phyloP scores from a whole-genome alignment of 2,888 invertebrate genomes.

The Punctoribates punctum region DNA sequence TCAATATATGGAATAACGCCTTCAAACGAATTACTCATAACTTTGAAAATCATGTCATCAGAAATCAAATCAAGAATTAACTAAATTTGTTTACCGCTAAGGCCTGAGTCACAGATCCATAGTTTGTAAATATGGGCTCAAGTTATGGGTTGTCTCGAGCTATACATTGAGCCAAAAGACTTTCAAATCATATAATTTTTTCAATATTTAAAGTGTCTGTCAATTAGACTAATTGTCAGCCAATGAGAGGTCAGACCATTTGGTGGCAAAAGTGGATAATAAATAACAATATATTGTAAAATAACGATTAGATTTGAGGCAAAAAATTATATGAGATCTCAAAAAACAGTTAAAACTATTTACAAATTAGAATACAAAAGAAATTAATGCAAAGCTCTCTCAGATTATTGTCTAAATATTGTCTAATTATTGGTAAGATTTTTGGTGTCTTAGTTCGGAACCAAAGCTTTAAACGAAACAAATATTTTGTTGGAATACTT shows the following conservation, averaged over 20 bases:
- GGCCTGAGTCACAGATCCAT: slow-evolving; percentile 32
- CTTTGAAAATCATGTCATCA: slow-evolving; percentile 30
- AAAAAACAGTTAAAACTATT: slow-evolving; percentile 11
- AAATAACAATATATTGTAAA: slow-evolving; percentile 29
- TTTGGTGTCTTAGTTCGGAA: background rate
- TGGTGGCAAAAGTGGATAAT: slow-evolving; percentile 6
- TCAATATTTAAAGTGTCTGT: too few relatives aligned
- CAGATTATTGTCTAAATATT: slow-evolving; percentile 10
- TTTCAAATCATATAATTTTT: too few relatives aligned
- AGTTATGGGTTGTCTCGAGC: background rate
- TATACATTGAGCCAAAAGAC: background rate
- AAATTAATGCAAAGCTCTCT: slow-evolving; percentile 12
- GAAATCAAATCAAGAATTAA: slow-evolving; percentile 16
- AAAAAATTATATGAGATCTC: slow-evolving; percentile 23
- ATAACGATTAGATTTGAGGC: slow-evolving; percentile 29
- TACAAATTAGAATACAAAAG: slow-evolving; percentile 1
- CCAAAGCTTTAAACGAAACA: background rate
- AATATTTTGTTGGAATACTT: slow-evolving; percentile 2
- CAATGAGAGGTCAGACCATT: background rate
- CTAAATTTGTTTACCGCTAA: background rate
- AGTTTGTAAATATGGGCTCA: background rate
- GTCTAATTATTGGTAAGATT: background rate
- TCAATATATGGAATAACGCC: slow-evolving; percentile 11
- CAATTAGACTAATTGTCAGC: too few relatives aligned
- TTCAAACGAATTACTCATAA: background rate